Evolutionary conservation across 2,888 invertebrate species (phyloP), one percentile per base, ranked within the genome.

Genomic region (Ischnus inquisitorius): DNA sequence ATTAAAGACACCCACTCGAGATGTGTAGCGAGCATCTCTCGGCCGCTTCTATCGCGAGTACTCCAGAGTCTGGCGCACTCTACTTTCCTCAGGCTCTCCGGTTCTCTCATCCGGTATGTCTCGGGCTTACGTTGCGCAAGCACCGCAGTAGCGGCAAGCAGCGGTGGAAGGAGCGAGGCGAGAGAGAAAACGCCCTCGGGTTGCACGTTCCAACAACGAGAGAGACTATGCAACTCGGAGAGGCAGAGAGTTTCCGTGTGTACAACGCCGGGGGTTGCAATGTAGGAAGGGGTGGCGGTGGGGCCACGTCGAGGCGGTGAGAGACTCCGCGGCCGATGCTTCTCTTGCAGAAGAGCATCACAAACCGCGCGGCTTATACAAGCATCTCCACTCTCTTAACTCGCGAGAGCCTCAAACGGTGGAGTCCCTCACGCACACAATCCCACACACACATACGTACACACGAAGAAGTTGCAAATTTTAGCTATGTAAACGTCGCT

Each of bases 101-200:
- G 67, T 41, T 72, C 72, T 80, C 83, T 77, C 80, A 80, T 77
- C 72, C 77, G 78, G 78, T 65, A 41, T 71, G 81, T 84, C 81
- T 81, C 81, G 74, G 69, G 84, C 84, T 81, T 83, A 83, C 81
- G 78, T 78, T 78, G 81, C 81, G 75, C 84, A 64, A 84, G 81
- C 75, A 78, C 72, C 71, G 22, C 68, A 51, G 19, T 34, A 60
- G 51, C 48, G 14, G 48, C 43, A 68, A 19, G 48, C 43, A 68
- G 72, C 79, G 25, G 57, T 22, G 10, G 74, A 3, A 51, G 51
- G 34, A 64, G 64, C 19, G 14, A 41, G 25, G 43, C 48, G 60
- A 71, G 65, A 64, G 72, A 69, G 76, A 78, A 81, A 83, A 68
- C 69, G 81, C 65, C 25, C 71, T 46, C 48, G 65, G 69, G 81